Evolutionary conservation across 2,113 vertebrate genomes (phyloP).

Genomic region (Sarotherodon lohbergeri): DNA sequence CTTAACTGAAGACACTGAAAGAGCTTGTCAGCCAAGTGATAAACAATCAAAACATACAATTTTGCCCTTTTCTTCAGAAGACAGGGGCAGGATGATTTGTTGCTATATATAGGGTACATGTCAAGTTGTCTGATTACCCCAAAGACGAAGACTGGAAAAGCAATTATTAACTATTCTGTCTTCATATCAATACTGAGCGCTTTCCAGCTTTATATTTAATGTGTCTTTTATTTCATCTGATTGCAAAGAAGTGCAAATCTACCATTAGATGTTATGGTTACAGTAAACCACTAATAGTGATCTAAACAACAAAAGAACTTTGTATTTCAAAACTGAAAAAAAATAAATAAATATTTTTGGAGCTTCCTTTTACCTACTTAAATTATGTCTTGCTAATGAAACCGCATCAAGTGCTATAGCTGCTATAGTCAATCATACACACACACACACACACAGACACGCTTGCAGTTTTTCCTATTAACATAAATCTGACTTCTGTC

Average conservation of each 20-base stretch:
- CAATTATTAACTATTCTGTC: neutral
- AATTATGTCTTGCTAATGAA: neutral
- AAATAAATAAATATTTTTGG: neutral
- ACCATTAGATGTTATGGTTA: neutral
- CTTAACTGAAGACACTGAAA: neutral
- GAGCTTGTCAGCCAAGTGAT: neutral
- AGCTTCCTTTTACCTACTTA: neutral
- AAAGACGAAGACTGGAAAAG: neutral
- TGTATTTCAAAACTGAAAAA: neutral
- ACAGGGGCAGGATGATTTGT: neutral
- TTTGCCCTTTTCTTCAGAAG: neutral
- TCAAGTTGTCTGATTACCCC: neutral
- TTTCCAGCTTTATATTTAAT: neutral
- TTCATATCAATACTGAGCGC: neutral
- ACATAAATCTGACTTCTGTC: neutral
- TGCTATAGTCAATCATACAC: neutral
- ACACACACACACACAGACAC: neutral
- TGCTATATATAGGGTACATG: neutral
- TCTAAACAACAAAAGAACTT: neutral
- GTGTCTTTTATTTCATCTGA: neutral
- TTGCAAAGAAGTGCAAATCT: neutral
- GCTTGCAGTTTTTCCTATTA: neutral
- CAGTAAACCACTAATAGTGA: neutral
- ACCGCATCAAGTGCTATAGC: neutral
- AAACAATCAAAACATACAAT: constrained; percentile 1